Base-by-base conservation (phyloP, 2,888 invertebrate genomes). In the Nemoura dubitans region DNA sequence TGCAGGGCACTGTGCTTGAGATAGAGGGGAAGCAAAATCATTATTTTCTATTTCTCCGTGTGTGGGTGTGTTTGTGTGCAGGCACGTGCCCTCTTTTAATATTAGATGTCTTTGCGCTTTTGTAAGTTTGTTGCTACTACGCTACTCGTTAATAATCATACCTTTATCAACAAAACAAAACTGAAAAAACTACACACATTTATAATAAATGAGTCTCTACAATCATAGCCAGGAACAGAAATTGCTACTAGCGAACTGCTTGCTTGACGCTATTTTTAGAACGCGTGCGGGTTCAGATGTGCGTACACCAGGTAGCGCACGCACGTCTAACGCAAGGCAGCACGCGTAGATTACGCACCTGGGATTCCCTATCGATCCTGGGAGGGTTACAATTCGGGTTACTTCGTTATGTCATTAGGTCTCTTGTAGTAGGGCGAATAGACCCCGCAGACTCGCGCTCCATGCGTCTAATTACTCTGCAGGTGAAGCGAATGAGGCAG, bases 281-380 rank as follows among this genome's bases (percentile, higher is more conserved):
- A 59, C 10, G 59, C 59, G 59, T 59, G 59, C 21, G 59, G 59
- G 59, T 59, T 3, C 59, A 14, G 3, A 21, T n/a, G n/a, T n/a
- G n/a, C n/a, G n/a, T n/a, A n/a, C n/a, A n/a, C n/a, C 16, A 59
- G 59, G 16, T 21, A 59, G 3, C 3, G 21, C 59, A 59, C 59
- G 59, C 59, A 10, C 3, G 59, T 59, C n/a, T n/a, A n/a, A n/a
- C 21, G 21, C 21, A 21, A 59, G 6, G 59, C 59, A 59, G 14
- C 59, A 59, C 59, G 59, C 59, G 59, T 59, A 59, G 59, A 59
- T 59, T 59, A 59, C 59, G 59, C 59, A 59, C 59, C 59, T 59
- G 59, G 59, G 59, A 59, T 59, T 21, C 21, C 21, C 59, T 59
- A 59, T 59, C 59, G 59, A 59, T 59, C 59, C 59, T 59, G 59